Evolutionary conservation across 2,797 vertebrate species (phyloP).

Genomic region (Danionella dracula): DNA sequence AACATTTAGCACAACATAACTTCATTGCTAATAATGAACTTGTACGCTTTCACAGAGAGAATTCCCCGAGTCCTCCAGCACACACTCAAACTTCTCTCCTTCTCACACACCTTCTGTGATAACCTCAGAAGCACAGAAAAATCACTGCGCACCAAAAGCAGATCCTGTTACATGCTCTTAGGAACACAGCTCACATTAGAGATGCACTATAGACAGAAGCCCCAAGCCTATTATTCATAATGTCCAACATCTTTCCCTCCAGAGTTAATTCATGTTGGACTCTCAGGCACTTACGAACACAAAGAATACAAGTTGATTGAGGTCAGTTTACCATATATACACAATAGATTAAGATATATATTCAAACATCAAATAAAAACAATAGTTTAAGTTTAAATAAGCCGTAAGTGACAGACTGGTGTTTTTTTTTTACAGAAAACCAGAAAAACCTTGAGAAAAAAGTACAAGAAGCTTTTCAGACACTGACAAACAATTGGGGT

Average conservation of each 20-base stretch:
- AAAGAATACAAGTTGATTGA: conserved; percentile 6
- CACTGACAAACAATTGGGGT: conserved; percentile 18
- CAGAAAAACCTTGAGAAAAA: conserved; percentile 2
- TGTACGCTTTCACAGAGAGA: too few species aligned
- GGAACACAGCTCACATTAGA: conserved; percentile 12
- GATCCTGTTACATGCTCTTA: conserved; percentile 15
- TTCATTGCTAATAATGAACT: too few species aligned
- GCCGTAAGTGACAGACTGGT: too few species aligned
- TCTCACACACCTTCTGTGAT: not conserved
- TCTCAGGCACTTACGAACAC: not conserved
- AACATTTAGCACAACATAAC: too few species aligned
- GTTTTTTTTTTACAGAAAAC: too few species aligned
- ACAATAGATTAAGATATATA: not conserved
- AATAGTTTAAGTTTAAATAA: too few species aligned
- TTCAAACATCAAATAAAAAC: not conserved
- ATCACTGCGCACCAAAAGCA: not conserved
- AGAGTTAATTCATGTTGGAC: not conserved
- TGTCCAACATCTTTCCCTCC: not conserved
- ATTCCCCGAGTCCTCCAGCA: not conserved
- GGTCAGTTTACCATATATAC: conserved; percentile 1
- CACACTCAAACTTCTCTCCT: not conserved
- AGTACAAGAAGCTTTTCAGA: too few species aligned
- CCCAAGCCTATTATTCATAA: conserved; percentile 4
- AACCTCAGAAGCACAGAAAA: not conserved
- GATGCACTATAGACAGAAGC: conserved; percentile 9